Evolutionary conservation across 2,888 invertebrate species (phyloP).

Genomic region (Holacanthella duospinosa): DNA sequence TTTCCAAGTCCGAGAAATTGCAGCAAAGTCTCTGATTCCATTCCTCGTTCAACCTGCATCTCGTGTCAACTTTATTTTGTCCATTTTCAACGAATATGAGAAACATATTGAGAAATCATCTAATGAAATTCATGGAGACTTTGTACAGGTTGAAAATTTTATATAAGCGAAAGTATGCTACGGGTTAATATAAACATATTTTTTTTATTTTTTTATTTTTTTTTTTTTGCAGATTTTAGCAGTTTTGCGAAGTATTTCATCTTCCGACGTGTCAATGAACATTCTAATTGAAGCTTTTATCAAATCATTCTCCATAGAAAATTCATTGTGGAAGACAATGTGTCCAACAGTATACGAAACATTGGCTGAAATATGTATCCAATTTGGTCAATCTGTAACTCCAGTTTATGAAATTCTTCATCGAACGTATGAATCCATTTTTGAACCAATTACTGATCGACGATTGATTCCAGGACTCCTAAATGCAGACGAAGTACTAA

Average conservation of each 20-base stretch:
- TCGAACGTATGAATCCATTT: not conserved
- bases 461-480: constrained; percentile 20
- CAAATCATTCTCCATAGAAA: not conserved
- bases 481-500: constrained; percentile 17
- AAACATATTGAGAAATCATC: constrained; percentile 2
- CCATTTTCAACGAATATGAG: constrained; percentile 13
- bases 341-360: constrained; percentile 20
- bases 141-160: constrained; percentile 22
- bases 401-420: not conserved
- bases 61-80: constrained; percentile 11
- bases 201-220: not conserved
- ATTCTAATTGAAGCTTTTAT: not conserved
- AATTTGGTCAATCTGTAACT: not conserved
- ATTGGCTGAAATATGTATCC: constrained; percentile 13
- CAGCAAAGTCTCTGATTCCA: constrained; percentile 34
- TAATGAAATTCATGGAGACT: constrained; percentile 29
- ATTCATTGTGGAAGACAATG: not conserved
- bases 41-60: constrained; percentile 26
- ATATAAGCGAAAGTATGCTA: not conserved
- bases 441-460: constrained; percentile 11
- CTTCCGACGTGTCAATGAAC: not conserved
- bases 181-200: not conserved
- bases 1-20: constrained; percentile 57
- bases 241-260: not conserved
- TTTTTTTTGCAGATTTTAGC: no score